Evolutionary conservation across 2,113 vertebrate genomes (phyloP).

Genomic region (Vimba vimba): DNA sequence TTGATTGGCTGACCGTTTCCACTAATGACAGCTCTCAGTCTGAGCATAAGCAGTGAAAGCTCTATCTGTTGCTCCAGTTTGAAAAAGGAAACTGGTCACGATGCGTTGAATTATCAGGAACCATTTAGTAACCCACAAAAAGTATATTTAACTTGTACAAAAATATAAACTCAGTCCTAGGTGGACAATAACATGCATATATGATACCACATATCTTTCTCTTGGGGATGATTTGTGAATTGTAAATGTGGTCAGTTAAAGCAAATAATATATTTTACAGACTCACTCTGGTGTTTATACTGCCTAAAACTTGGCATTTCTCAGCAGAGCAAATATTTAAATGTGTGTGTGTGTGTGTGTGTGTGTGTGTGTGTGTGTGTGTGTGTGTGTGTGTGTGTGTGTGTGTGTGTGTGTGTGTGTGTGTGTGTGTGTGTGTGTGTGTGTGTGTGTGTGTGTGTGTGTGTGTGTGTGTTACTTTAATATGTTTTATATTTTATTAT

Average conservation of each 20-base stretch:
- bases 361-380: too few species aligned
- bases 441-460: too few species aligned
- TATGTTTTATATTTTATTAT: too few species aligned
- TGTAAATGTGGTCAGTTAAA: conserved; percentile 31
- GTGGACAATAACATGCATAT: conserved; percentile 5
- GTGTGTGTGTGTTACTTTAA: too few species aligned
- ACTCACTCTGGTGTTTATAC: conserved; percentile 15
- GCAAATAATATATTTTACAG: conserved; percentile 35
- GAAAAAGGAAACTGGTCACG: conserved; percentile 22
- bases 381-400: too few species aligned
- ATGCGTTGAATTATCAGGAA: conserved; percentile 11
- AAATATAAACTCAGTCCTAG: conserved; percentile 30
- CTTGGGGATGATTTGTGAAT: conserved; percentile 8
- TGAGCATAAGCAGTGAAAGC: conserved; percentile 34
- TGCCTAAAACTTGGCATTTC: conserved; percentile 17
- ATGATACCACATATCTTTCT: conserved; percentile 16
- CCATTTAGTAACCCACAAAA: conserved; percentile 33
- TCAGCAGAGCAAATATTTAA: conserved; percentile 10
- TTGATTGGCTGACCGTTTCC: conserved; percentile 59
- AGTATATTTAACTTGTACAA: conserved; percentile 44
- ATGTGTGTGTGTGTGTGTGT: too few species aligned
- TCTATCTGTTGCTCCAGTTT: neutral
- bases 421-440: too few species aligned
- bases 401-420: too few species aligned
- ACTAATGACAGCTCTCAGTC: conserved; percentile 36